These are phyloP conservation scores for Aix galericulata DNA, from an alignment of 2,113 vertebrate genomes.

Conservation along the genomic window DNA sequence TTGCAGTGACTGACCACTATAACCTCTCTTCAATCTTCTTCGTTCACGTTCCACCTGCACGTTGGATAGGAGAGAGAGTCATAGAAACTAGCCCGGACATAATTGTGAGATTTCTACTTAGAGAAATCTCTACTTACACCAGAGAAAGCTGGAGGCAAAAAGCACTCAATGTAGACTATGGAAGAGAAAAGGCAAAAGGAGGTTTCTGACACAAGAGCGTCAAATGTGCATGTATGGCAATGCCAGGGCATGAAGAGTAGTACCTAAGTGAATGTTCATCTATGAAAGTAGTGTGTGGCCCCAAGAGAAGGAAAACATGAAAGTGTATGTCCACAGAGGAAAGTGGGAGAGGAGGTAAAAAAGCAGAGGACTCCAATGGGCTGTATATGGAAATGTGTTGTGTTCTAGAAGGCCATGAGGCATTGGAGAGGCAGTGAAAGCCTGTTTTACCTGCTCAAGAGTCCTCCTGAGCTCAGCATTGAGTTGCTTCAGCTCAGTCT, in stretches of 20 bases:
- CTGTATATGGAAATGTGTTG: fast-evolving
- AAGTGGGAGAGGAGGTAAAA: neutral
- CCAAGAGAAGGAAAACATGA: neutral
- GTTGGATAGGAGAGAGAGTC: neutral
- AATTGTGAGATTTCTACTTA: neutral
- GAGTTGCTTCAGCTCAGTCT: constrained; percentile 46
- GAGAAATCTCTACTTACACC: neutral
- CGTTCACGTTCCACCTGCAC: constrained; percentile 73
- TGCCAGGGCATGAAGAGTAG: neutral
- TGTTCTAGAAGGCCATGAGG: neutral
- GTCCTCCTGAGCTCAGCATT: constrained; percentile 69
- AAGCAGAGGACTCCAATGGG: neutral
- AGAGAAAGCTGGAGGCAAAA: neutral
- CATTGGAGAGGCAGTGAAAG: neutral
- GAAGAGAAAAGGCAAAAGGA: neutral
- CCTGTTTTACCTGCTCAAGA: constrained; percentile 68
- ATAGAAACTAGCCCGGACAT: neutral
- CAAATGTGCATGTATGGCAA: neutral
- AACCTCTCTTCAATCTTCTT: constrained; percentile 68
- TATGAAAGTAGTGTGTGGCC: neutral
- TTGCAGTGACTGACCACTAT: neutral
- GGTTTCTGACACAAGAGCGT: neutral
- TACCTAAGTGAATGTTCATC: neutral
- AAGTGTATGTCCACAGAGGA: neutral
- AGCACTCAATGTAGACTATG: fast-evolving